Conservation (phyloP, 2,797 vertebrate genomes). For the Lates japonicus region DNA sequence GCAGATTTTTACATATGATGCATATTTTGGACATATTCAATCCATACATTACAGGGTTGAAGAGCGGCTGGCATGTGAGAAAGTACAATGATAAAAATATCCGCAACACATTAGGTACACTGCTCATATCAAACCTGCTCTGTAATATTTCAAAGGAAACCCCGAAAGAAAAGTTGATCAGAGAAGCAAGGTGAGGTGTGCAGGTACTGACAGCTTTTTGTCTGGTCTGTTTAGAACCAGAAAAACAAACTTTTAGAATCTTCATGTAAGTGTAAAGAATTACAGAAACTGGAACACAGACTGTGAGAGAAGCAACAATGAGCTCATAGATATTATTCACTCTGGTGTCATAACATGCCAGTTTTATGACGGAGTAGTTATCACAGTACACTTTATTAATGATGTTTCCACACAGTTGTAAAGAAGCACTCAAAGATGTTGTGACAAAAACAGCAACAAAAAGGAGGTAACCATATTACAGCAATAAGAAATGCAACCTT, state of each 20-base stretch:
- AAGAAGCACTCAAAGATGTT: neutral
- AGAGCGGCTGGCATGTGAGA: neutral
- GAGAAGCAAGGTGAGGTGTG: slow-evolving; percentile 24
- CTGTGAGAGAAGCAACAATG: neutral
- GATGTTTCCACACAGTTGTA: slow-evolving; percentile 27
- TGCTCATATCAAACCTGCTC: slow-evolving; percentile 28
- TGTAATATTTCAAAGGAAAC: slow-evolving; percentile 28
- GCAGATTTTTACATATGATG: neutral
- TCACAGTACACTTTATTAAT: slow-evolving; percentile 19
- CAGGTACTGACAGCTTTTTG: slow-evolving; percentile 28
- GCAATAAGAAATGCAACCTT: slow-evolving; percentile 6
- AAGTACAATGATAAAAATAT: slow-evolving; percentile 37
- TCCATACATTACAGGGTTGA: slow-evolving; percentile 34
- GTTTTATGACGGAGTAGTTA: slow-evolving; percentile 1
- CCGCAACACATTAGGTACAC: neutral
- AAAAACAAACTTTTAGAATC: neutral
- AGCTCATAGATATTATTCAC: slow-evolving; percentile 13
- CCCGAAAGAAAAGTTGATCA: slow-evolving; percentile 28
- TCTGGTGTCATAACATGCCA: neutral
- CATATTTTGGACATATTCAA: slow-evolving; percentile 29
- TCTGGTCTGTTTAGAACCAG: neutral
- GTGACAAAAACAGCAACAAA: neutral
- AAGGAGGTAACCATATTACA: slow-evolving; percentile 9
- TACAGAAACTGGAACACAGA: neutral
- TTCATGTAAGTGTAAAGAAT: neutral